Percentiles rank a stretch among this genome's conserved stretches.
Evolutionary conservation across 2,888 invertebrate species (phyloP).

Genomic region (Cryptocheilus praepositus): DNA sequence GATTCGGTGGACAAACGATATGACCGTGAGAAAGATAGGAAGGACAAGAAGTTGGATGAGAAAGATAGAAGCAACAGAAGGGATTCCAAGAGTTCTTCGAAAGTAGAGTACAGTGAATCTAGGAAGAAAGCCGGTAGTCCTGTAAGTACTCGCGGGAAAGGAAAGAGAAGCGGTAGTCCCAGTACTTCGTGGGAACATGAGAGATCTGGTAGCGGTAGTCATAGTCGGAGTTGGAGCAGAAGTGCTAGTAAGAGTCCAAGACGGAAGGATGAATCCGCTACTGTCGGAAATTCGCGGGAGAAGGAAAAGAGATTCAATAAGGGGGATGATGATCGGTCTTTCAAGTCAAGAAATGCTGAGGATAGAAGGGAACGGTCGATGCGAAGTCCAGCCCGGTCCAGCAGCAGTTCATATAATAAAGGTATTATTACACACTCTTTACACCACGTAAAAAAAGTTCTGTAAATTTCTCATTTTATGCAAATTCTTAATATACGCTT

Average conservation of each 20-base stretch:
- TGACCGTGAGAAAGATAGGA: conserved; percentile 57
- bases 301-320: conserved; percentile 44
- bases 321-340: conserved; percentile 54
- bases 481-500: not conserved
- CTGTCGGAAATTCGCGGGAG: conserved; percentile 16
- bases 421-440: conserved; percentile 21
- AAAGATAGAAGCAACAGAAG: conserved; percentile 36
- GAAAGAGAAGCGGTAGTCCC: conserved; percentile 54
- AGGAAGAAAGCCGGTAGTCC: conserved; percentile 57
- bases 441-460: not conserved
- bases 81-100: conserved; percentile 32
- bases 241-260: conserved; percentile 68
- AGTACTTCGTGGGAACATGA: conserved; percentile 59
- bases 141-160: conserved; percentile 44
- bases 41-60: conserved; percentile 48
- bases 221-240: conserved; percentile 64
- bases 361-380: conserved; percentile 62
- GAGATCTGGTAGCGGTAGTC: conserved; percentile 61
- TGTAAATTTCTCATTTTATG: not conserved
- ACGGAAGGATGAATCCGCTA: conserved; percentile 55
- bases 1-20: conserved; percentile 55
- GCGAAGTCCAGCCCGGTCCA: conserved; percentile 61
- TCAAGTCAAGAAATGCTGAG: conserved; percentile 40
- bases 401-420: conserved; percentile 32
- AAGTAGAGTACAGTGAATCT: conserved; percentile 45